phyloP scores from a whole-genome alignment of 2,888 invertebrate genomes.

The Parnassius smintheus region DNA sequence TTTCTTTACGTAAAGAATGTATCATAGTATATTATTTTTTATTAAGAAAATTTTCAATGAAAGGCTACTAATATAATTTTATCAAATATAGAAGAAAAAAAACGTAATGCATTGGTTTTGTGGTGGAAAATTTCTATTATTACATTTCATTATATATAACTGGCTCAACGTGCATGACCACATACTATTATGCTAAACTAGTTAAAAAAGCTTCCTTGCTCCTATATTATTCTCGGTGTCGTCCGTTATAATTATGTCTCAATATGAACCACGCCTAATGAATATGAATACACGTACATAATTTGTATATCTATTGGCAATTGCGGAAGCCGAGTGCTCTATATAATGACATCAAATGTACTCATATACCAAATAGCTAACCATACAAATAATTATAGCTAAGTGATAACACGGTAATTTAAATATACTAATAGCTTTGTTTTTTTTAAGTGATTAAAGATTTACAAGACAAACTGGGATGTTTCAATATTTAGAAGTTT shows the following conservation, averaged over 20 bases:
- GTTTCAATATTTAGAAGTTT: too few species aligned
- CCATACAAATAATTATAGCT: slow-evolving; percentile 9
- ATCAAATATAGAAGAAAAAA: too few species aligned
- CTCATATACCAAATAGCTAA: slow-evolving; percentile 2
- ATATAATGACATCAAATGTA: slow-evolving; percentile 33
- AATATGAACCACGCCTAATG: slow-evolving; percentile 44
- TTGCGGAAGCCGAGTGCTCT: slow-evolving; percentile 44
- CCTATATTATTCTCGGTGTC: slow-evolving; percentile 42
- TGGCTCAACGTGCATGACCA: too few species aligned
- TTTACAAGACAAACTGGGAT: too few species aligned
- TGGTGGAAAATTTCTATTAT: too few species aligned
- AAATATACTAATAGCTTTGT: neutral
- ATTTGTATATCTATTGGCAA: slow-evolving; percentile 44
- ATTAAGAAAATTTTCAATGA: too few species aligned
- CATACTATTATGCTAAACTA: neutral
- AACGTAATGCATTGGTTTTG: too few species aligned
- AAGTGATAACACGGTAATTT: slow-evolving; percentile 2
- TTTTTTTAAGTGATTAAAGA: too few species aligned
- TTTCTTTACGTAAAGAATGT: too few species aligned
- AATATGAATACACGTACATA: slow-evolving; percentile 54
- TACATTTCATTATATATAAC: too few species aligned
- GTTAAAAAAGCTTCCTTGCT: slow-evolving; percentile 39
- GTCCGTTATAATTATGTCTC: slow-evolving; percentile 51
- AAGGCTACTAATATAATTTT: too few species aligned
- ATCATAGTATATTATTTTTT: too few species aligned